phyloP scores from a whole-genome alignment of 2,888 invertebrate species.

The Lochmaea crataegi region DNA sequence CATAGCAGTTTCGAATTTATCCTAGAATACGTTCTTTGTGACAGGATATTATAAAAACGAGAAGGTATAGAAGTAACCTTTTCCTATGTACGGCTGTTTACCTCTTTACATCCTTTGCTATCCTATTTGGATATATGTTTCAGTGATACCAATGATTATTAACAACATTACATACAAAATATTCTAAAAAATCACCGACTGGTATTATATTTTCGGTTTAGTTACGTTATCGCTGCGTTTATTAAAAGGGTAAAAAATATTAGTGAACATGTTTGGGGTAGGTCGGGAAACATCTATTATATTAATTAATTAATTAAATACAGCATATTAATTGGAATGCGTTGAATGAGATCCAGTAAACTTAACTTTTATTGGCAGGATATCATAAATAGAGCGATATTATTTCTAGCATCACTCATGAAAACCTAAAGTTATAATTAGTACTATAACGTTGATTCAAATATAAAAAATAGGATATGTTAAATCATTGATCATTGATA shows the following conservation, averaged over 20 bases:
- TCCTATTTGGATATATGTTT: slow-evolving; percentile 6
- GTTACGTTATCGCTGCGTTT: too few species aligned
- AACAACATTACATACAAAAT: slow-evolving; percentile 17
- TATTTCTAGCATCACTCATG: too few species aligned
- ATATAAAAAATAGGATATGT: too few species aligned
- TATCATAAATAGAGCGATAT: background rate
- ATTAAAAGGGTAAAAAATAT: too few species aligned
- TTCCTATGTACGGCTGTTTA: background rate
- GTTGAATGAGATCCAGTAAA: slow-evolving; percentile 17
- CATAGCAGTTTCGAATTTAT: slow-evolving; percentile 22
- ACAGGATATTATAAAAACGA: slow-evolving; percentile 1
- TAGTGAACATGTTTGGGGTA: too few species aligned
- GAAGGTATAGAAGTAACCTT: background rate
- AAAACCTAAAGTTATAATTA: too few species aligned
- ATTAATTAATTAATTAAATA: too few species aligned
- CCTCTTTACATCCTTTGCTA: background rate
- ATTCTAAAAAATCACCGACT: background rate
- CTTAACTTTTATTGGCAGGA: slow-evolving; percentile 12
- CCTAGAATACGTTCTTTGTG: slow-evolving; percentile 28
- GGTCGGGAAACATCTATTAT: too few species aligned
- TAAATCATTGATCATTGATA: too few species aligned
- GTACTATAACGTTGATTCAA: too few species aligned
- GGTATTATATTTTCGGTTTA: background rate
- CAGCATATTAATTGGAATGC: too few species aligned
- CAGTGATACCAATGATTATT: slow-evolving; percentile 30